phyloP scores from a whole-genome alignment of 2,888 invertebrate species.

The Dusona sp. region DNA sequence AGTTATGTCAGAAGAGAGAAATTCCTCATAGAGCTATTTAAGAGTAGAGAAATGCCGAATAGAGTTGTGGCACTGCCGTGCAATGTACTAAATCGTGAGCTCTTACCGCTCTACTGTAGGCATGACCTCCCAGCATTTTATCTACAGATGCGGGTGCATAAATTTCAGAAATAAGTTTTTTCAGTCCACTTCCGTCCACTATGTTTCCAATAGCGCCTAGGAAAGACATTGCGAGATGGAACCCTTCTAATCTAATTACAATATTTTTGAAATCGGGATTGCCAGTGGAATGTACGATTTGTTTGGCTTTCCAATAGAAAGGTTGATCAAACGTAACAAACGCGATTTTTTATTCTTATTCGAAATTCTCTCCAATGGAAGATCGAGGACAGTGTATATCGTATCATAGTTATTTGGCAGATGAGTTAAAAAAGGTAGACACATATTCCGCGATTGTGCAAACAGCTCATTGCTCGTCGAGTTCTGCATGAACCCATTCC shows the following conservation, averaged over 20 bases:
- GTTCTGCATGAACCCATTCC: conserved; percentile 41
- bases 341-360: conserved; percentile 10
- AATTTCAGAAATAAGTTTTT: conserved; percentile 69
- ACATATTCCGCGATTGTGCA: conserved; percentile 7
- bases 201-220: conserved; percentile 34
- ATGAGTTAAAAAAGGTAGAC: conserved; percentile 21
- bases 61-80: too few relatives aligned
- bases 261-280: conserved; percentile 25
- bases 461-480: not conserved
- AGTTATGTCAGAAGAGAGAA: too few relatives aligned
- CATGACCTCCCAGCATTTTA: conserved; percentile 75
- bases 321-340: conserved; percentile 19
- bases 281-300: conserved; percentile 8
- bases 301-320: conserved; percentile 28
- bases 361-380: not conserved
- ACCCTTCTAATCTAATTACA: conserved; percentile 65
- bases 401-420: conserved; percentile 23
- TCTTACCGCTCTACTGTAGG: conserved; percentile 74
- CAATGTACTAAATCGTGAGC: too few relatives aligned
- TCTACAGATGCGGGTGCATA: too few relatives aligned
- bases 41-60: too few relatives aligned
- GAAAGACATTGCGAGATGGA: conserved; percentile 61
- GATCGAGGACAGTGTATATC: conserved; percentile 26
- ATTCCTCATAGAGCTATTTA: too few relatives aligned
- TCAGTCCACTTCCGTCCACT: conserved; percentile 56